Percentiles rank a stretch among this genome's conserved stretches.
Conservation (phyloP, 2,888 invertebrate species). For the Drosophila greeni region DNA sequence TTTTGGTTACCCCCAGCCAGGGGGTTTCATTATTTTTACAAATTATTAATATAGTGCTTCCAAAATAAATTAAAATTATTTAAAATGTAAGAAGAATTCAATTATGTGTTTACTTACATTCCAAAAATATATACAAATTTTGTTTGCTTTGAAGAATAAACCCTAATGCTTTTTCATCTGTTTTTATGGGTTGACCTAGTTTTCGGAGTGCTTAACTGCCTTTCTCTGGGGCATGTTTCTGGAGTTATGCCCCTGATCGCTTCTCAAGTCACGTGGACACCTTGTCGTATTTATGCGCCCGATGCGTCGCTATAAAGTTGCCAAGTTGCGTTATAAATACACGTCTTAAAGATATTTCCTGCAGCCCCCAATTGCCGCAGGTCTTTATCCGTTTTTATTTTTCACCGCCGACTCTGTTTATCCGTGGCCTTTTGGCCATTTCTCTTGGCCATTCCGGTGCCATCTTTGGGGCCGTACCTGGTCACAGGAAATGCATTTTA, state of each 20-base stretch:
- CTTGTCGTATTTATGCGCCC: slow-evolving; percentile 55
- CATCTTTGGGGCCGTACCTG: slow-evolving; percentile 31
- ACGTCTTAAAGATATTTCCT: slow-evolving; percentile 57
- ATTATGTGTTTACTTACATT: no score
- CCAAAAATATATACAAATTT: no score
- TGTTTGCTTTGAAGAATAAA: no score
- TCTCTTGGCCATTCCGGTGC: slow-evolving; percentile 24
- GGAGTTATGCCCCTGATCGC: slow-evolving; percentile 7
- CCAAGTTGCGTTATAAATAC: slow-evolving; percentile 60
- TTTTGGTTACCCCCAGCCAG: background rate
- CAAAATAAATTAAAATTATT: no score
- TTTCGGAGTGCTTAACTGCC: slow-evolving; percentile 2
- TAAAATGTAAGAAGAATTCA: no score
- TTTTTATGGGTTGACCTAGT: slow-evolving; percentile 9
- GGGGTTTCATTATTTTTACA: background rate
- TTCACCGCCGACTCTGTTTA: slow-evolving; percentile 20
- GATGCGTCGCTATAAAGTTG: slow-evolving; percentile 57
- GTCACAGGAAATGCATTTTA: slow-evolving; percentile 67
- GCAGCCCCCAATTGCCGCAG: background rate
- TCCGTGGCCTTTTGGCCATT: slow-evolving; percentile 36
- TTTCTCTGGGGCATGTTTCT: slow-evolving; percentile 6
- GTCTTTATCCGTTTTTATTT: slow-evolving; percentile 7
- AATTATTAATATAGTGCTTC: no score
- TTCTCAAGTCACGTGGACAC: slow-evolving; percentile 28
- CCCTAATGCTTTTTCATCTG: no score